Evolutionary conservation across 1,140 invertebrate genomes (phyloP).

Genomic region (Drosophila pseudoobscura): DNA sequence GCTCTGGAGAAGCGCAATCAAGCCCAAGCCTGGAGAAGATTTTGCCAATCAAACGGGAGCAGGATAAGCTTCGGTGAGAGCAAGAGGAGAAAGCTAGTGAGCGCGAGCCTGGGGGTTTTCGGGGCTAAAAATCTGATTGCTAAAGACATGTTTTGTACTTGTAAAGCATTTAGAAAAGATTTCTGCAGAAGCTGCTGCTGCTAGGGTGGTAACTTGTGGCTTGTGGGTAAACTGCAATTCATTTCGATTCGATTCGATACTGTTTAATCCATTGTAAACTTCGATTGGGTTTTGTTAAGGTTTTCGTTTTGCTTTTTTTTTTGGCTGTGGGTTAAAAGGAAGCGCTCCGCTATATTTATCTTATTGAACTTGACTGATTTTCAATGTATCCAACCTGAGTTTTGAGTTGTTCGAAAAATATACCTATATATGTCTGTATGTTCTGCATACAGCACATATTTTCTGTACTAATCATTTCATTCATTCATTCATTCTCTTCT

Average conservation of each 20-base stretch:
- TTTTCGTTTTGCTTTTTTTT: constrained; percentile 23
- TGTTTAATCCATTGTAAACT: constrained; percentile 17
- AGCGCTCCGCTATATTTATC: constrained; percentile 77
- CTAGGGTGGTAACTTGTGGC: constrained; percentile 51
- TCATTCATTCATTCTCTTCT: constrained; percentile 11
- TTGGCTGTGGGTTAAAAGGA: constrained; percentile 80
- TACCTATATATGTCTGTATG: constrained; percentile 46
- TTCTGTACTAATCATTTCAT: constrained; percentile 33
- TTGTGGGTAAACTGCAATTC: constrained; percentile 55
- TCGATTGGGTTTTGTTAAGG: constrained; percentile 27
- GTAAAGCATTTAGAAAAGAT: constrained; percentile 47
- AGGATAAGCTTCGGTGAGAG: background rate
- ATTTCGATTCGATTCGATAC: constrained; percentile 55
- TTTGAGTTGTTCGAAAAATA: constrained; percentile 81
- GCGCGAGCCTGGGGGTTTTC: constrained; percentile 17
- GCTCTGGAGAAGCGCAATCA: constrained; percentile 16
- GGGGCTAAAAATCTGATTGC: constrained; percentile 16
- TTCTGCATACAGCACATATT: constrained; percentile 39
- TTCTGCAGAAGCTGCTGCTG: constrained; percentile 44
- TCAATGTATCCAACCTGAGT: constrained; percentile 81
- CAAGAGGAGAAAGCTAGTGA: constrained; percentile 22
- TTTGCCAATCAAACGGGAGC: background rate
- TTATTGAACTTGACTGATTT: constrained; percentile 78
- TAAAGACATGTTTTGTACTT: constrained; percentile 42
- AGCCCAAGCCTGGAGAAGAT: constrained; percentile 4